These are phyloP conservation scores for Isichthys henryi DNA, from an alignment of 2,113 vertebrate species.

Conservation along the genomic window DNA sequence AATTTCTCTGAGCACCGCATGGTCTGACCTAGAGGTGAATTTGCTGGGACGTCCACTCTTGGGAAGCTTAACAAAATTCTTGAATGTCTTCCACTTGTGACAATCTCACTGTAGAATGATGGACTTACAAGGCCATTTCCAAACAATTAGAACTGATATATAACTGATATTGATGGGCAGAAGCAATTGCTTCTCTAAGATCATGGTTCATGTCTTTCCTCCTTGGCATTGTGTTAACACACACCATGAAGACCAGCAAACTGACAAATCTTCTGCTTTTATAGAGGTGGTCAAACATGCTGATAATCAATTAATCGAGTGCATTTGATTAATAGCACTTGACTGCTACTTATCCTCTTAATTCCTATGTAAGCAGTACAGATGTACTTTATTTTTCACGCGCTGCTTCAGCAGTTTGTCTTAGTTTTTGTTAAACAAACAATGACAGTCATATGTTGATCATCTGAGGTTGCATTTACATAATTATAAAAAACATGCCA, in stretches of 20 bases:
- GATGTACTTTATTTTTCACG: background rate
- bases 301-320: too few relatives aligned
- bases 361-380: background rate
- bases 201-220: too few relatives aligned
- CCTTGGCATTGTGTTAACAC: background rate
- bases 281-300: too few relatives aligned
- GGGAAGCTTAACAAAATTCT: background rate
- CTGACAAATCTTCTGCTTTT: too few relatives aligned
- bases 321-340: too few relatives aligned
- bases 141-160: too few relatives aligned
- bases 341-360: background rate
- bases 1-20: too few relatives aligned
- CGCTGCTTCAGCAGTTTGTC: background rate
- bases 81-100: background rate
- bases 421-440: background rate
- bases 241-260: background rate
- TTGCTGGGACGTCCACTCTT: too few relatives aligned
- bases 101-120: background rate
- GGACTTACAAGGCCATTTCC: too few relatives aligned
- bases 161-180: too few relatives aligned
- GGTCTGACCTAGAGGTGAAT: background rate
- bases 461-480: background rate
- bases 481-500: background rate
- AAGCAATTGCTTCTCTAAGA: too few relatives aligned
- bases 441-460: background rate